Evolutionary conservation across 1,140 invertebrate genomes (phyloP), one percentile per base, ranked within the genome.

Genomic region (Mercenaria mercenaria): DNA sequence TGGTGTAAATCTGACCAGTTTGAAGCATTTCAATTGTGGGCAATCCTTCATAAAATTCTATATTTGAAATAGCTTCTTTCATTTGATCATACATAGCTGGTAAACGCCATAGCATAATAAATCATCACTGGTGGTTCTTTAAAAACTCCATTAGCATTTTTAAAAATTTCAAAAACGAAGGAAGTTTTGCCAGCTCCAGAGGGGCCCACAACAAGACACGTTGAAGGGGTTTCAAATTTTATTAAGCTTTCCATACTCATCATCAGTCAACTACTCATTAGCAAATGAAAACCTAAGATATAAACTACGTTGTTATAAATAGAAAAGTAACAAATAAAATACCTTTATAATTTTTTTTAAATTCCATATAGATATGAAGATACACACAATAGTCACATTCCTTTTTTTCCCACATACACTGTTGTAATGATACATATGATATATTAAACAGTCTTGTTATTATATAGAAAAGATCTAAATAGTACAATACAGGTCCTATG

Each of bases 51-150:
- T 82, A 32, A 34, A 89, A 84, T 20, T 15, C 56, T 41, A 89
- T 50, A 41, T 84, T 84, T 23, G 29, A 34, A 34, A 89, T 52
- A 0, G 47, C 61, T 15, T 61, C 23, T 50, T 61, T 76, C 52
- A 84, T 84, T n/a, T 77, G 52, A 59, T 76, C 69, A 67, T 83
- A 89, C 18, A 84, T 18, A 4, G 0, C 64, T 89, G 88, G 20
- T 59, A 74, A 50, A 34, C 32, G n/a, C 64, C 41, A 64, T 26
- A 87, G 29, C 74, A 87, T 43, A 64, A 29, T 47, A 26, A 41
- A 79, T 61, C 11, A 1, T 23, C 0, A n/a, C 20, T 15, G 84
- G 84, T 10, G 72, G 47, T 34, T 39, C 50, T 47, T 39, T 77
- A 41, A 87, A 87, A 50, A 87, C 76, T 11, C 15, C 32, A 8